A percentile compares a stretch with the other conserved stretches of the same genome.
phyloP scores from a whole-genome alignment of 2,888 invertebrate species.

The Ptychoptera albimana region DNA sequence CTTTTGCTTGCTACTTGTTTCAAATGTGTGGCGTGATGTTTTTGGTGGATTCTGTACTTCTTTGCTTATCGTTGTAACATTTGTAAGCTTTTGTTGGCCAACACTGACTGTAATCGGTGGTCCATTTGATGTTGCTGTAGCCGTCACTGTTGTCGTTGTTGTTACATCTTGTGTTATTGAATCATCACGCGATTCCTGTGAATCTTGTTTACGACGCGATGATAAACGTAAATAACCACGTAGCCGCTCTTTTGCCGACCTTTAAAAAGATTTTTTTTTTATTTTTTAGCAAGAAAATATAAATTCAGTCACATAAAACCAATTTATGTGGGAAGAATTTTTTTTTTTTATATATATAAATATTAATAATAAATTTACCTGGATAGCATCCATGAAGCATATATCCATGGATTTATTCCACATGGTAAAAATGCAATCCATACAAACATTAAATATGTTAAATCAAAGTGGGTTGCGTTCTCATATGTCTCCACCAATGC shows the following conservation, averaged over 20 bases:
- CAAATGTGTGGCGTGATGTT: constrained; percentile 4
- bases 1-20: constrained; percentile 9
- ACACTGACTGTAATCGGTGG: constrained; percentile 9
- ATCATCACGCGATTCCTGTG: constrained; percentile 8
- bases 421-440: constrained; percentile 56
- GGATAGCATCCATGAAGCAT: constrained; percentile 45
- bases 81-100: constrained; percentile 16
- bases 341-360: not conserved
- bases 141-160: constrained; percentile 10
- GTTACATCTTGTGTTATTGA: constrained; percentile 10
- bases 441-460: constrained; percentile 49
- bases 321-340: not conserved
- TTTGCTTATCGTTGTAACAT: not conserved
- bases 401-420: constrained; percentile 46
- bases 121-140: not conserved
- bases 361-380: constrained; percentile 29
- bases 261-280: constrained; percentile 16
- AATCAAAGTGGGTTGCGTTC: constrained; percentile 48
- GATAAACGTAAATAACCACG: constrained; percentile 38
- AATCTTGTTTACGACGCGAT: constrained; percentile 25
- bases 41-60: not conserved
- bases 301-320: too few species aligned
- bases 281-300: not conserved
- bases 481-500: constrained; percentile 51
- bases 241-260: constrained; percentile 39